Percentiles rank a stretch among this genome's conserved stretches.
phyloP scores from a whole-genome alignment of 2,888 invertebrate species.

The Strigamia transsilvanica region DNA sequence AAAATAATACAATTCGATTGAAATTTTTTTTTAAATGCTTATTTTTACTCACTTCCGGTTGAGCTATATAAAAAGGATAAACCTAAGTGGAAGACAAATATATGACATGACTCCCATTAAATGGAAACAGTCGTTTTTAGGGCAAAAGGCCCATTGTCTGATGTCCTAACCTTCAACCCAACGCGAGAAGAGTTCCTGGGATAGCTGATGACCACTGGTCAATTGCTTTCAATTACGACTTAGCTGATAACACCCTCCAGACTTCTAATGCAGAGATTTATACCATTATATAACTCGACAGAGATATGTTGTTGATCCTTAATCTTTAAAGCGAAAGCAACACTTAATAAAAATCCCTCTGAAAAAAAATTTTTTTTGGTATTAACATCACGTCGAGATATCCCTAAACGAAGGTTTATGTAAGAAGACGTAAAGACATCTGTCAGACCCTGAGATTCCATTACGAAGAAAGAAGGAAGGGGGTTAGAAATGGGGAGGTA shows the following conservation, averaged over 20 bases:
- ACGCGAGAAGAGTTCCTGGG: background rate
- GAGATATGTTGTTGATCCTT: constrained; percentile 16
- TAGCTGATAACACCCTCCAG: constrained; percentile 36
- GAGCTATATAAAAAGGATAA: background rate
- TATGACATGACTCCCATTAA: background rate
- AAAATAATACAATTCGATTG: constrained; percentile 27
- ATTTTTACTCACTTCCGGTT: constrained; percentile 6
- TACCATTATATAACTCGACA: constrained; percentile 13
- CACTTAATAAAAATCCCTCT: background rate
- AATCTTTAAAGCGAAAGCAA: background rate
- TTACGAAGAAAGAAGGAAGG: constrained; percentile 10
- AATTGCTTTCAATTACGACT: constrained; percentile 48
- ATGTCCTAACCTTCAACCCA: constrained; percentile 45
- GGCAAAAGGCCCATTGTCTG: constrained; percentile 18
- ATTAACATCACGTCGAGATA: background rate
- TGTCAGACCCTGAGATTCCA: constrained; percentile 33
- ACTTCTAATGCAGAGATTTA: constrained; percentile 28
- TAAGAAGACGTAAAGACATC: constrained; percentile 39
- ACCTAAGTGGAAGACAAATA: background rate
- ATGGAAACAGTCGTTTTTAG: constrained; percentile 18
- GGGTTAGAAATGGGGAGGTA: background rate
- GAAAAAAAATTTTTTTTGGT: constrained; percentile 22
- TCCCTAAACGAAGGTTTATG: constrained; percentile 27
- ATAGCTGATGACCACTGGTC: constrained; percentile 38
- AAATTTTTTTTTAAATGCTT: background rate